These are phyloP conservation scores for Etheostoma nigrum DNA, from an alignment of 2,797 vertebrate genomes.

Conservation along the genomic window DNA sequence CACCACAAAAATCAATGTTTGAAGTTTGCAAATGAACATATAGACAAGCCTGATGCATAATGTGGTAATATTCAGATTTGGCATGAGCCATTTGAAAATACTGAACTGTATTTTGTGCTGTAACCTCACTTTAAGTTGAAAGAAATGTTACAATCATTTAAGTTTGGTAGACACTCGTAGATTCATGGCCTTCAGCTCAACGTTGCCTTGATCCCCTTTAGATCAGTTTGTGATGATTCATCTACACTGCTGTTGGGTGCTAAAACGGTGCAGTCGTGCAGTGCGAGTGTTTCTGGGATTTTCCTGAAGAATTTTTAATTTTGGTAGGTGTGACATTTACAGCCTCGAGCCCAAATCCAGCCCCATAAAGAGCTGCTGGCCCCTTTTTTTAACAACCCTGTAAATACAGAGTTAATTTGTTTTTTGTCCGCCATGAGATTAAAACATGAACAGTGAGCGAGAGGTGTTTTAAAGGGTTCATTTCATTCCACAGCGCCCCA, in stretches of 20 bases:
- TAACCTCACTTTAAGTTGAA: background rate
- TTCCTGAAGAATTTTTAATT: slow-evolving; percentile 81
- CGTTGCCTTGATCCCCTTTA: background rate
- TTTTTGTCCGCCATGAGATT: slow-evolving; percentile 63
- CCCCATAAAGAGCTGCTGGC: slow-evolving; percentile 65
- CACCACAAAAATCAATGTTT: too few relatives aligned
- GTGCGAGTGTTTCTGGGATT: slow-evolving; percentile 42
- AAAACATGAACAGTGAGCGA: slow-evolving; percentile 55
- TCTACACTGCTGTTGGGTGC: slow-evolving; percentile 20
- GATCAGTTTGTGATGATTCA: slow-evolving; percentile 27
- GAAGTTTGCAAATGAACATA: too few relatives aligned
- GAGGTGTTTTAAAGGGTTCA: slow-evolving; percentile 68
- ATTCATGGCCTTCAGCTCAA: background rate
- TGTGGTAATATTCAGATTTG: background rate
- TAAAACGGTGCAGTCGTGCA: slow-evolving; percentile 4
- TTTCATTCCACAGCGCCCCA: slow-evolving; percentile 63
- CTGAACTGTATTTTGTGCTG: background rate
- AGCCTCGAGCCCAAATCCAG: slow-evolving; percentile 64
- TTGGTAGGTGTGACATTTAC: slow-evolving; percentile 83
- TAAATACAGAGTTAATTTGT: slow-evolving; percentile 78
- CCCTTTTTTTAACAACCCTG: slow-evolving; percentile 64
- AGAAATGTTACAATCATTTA: slow-evolving; percentile 2
- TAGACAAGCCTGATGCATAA: too few relatives aligned
- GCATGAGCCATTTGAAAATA: background rate
- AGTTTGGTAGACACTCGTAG: background rate